Conservation (phyloP, 2,797 vertebrate genomes). For the Syncerus caffer region DNA sequence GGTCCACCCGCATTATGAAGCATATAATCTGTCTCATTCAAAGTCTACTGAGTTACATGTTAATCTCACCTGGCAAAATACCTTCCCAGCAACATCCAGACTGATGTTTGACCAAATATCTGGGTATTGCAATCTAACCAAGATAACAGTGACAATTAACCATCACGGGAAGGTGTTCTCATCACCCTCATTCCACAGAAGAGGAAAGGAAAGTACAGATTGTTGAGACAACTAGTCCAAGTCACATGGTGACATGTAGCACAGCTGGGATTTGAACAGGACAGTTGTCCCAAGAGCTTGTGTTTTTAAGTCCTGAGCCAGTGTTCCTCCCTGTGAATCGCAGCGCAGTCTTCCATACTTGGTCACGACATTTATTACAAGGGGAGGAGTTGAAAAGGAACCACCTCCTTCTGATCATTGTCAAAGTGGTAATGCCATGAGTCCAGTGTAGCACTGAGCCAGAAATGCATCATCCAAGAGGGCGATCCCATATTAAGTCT, state of each 20-base stretch:
- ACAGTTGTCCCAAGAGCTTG: not conserved
- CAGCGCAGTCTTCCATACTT: accelerated
- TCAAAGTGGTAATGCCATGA: not conserved
- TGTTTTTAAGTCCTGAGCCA: not conserved
- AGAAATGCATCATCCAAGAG: not conserved
- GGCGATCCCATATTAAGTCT: not conserved
- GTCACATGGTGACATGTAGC: not conserved
- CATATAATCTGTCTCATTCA: not conserved
- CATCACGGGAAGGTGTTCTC: not conserved
- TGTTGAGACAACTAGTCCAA: not conserved
- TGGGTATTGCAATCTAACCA: accelerated
- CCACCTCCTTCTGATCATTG: not conserved
- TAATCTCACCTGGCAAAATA: not conserved
- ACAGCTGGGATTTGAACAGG: not conserved
- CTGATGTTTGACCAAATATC: not conserved
- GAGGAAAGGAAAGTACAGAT: not conserved
- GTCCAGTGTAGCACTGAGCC: not conserved
- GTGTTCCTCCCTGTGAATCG: not conserved
- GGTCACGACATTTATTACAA: not conserved
- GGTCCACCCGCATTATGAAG: not conserved
- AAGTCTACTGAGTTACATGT: not conserved
- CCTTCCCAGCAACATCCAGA: not conserved
- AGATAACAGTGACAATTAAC: too few relatives aligned
- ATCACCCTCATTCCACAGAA: not conserved
- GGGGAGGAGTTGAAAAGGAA: not conserved